Evolutionary conservation across 2,113 vertebrate genomes (phyloP).

Genomic region (Sminthopsis crassicaudata): DNA sequence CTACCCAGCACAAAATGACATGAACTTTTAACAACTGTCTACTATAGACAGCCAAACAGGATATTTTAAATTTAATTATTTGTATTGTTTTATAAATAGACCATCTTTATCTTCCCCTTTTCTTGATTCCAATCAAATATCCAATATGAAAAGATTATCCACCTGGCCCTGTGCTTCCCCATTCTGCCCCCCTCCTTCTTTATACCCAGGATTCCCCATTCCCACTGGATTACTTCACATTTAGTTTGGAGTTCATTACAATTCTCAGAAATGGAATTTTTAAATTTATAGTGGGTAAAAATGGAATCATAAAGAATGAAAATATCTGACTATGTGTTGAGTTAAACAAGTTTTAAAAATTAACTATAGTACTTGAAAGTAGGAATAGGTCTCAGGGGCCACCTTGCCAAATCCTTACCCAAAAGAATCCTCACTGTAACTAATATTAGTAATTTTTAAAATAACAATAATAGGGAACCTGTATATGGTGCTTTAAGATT

Average conservation of each 20-base stretch:
- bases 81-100: not conserved
- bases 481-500: not conserved
- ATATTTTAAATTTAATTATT: not conserved
- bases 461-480: not conserved
- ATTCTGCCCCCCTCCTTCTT: not conserved
- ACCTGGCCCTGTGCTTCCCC: not conserved
- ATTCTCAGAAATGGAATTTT: not conserved
- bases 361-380: not conserved
- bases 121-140: not conserved
- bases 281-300: slow-evolving; percentile 3
- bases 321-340: slow-evolving; percentile 13
- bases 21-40: not conserved
- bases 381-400: not conserved
- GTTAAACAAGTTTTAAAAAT: slow-evolving; percentile 5
- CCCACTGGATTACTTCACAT: not conserved
- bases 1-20: not conserved
- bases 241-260: not conserved
- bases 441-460: not conserved
- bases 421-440: not conserved
- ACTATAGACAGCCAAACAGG: not conserved
- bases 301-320: slow-evolving; percentile 21
- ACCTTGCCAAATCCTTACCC: not conserved
- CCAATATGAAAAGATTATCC: not conserved
- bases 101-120: not conserved
- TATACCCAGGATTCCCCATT: not conserved